Conservation (phyloP, 2,113 vertebrate genomes). For the Phyllostomus discolor region DNA sequence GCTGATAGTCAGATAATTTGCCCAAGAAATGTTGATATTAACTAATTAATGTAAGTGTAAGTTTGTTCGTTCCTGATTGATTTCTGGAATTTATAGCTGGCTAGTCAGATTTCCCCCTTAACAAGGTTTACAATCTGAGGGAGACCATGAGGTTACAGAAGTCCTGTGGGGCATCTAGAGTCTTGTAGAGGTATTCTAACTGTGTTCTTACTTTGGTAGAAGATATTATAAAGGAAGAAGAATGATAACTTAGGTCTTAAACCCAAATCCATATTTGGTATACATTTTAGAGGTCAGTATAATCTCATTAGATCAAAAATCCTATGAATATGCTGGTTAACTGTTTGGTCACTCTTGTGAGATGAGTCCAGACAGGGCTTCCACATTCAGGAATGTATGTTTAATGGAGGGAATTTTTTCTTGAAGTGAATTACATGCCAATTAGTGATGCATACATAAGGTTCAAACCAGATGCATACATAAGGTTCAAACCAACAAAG, state of each 20-base stretch:
- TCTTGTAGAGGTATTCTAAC: background rate
- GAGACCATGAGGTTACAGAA: background rate
- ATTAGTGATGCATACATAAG: background rate
- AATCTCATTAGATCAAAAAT: background rate
- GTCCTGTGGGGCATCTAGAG: background rate
- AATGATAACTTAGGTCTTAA: background rate
- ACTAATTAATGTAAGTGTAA: background rate
- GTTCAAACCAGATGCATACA: background rate
- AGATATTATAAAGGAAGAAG: background rate
- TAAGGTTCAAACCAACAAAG: background rate
- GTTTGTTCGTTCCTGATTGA: background rate
- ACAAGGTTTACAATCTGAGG: background rate
- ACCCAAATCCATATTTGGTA: background rate
- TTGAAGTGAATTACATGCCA: conserved; percentile 9
- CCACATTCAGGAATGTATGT: background rate
- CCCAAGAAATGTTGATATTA: background rate
- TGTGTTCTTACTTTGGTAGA: background rate
- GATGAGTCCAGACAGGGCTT: background rate
- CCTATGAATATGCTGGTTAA: background rate
- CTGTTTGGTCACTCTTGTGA: background rate
- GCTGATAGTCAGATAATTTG: background rate
- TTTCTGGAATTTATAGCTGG: background rate
- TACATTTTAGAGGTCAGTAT: background rate
- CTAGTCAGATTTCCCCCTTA: background rate
- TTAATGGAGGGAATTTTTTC: background rate